Percentiles rank a stretch among this genome's conserved stretches.
Conservation (phyloP, 2,113 vertebrate genomes). For the Oncorhynchus keta region DNA sequence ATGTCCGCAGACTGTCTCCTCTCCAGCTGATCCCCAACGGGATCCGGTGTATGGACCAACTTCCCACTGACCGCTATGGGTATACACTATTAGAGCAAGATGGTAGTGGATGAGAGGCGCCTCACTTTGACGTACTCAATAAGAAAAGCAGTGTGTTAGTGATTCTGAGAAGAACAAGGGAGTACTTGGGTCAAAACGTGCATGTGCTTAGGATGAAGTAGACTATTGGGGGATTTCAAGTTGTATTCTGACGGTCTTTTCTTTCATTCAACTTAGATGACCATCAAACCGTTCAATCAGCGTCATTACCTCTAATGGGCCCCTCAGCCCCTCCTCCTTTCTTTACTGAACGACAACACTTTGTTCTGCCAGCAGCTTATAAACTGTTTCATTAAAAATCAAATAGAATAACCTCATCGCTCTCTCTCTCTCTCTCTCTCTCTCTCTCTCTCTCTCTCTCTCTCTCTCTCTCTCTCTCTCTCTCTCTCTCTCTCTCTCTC, state of each 20-base stretch:
- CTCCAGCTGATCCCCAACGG: neutral
- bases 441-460: constrained; percentile 12
- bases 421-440: constrained; percentile 10
- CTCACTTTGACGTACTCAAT: too few relatives aligned
- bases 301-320: neutral
- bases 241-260: constrained; percentile 16
- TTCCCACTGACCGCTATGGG: neutral
- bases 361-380: constrained; percentile 34
- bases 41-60: neutral
- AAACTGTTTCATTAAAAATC: constrained; percentile 44
- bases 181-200: constrained; percentile 16
- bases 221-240: constrained; percentile 9
- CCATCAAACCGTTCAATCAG: constrained; percentile 13
- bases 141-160: neutral
- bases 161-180: neutral
- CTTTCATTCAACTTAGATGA: neutral
- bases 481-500: constrained; percentile 13
- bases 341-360: neutral
- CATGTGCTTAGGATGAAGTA: constrained; percentile 8
- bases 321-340: constrained; percentile 7
- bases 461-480: too few relatives aligned
- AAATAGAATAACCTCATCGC: constrained; percentile 26
- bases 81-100: too few relatives aligned
- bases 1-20: neutral
- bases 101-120: neutral